Evolutionary conservation across 2,888 invertebrate species (phyloP).

Genomic region (Microctonus aethiopoides): DNA sequence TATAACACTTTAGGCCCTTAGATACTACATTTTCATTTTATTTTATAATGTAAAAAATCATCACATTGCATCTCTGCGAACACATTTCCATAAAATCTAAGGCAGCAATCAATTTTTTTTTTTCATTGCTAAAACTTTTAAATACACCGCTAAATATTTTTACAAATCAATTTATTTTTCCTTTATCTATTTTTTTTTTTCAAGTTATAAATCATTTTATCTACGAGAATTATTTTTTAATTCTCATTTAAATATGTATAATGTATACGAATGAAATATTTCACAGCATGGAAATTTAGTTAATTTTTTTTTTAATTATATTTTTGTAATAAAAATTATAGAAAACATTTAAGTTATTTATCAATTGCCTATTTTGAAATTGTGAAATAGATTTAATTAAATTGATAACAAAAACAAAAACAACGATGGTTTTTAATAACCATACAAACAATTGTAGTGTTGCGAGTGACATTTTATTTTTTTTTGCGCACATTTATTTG

Average conservation of each 20-base stretch:
- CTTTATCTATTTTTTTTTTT: neutral
- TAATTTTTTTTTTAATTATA: no score
- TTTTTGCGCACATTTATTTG: slow-evolving; percentile 39
- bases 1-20: slow-evolving; percentile 6
- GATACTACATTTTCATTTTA: slow-evolving; percentile 28
- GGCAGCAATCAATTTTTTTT: slow-evolving; percentile 30
- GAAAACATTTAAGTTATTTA: no score
- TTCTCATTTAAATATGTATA: no score
- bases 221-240: no score
- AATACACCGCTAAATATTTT: neutral
- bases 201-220: neutral
- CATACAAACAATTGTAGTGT: neutral
- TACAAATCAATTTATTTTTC: neutral
- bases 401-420: slow-evolving; percentile 2
- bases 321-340: no score
- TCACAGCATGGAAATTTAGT: no score
- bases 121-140: no score
- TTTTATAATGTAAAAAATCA: slow-evolving; percentile 37
- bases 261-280: no score
- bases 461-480: neutral
- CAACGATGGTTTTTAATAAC: neutral
- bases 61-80: slow-evolving; percentile 40
- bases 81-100: slow-evolving; percentile 38
- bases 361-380: no score
- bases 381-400: no score